Conservation (phyloP, 92 coral and sea anemone species). For the Palythoa caribaeorum region DNA sequence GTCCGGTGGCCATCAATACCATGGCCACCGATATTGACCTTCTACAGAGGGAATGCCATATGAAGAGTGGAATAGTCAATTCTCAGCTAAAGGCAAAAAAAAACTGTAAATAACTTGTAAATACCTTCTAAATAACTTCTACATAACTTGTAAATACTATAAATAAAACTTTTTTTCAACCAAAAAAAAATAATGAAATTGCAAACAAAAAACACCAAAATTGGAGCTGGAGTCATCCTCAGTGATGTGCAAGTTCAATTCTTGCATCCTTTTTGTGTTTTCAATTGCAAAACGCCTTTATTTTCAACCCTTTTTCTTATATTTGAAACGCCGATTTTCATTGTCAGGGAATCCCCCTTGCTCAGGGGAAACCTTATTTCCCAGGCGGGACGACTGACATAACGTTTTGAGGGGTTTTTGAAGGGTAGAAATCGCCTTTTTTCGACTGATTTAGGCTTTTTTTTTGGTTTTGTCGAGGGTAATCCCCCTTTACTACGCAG, state of each 20-base stretch:
- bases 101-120: too few relatives aligned
- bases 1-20: conserved; percentile 32
- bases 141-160: not conserved
- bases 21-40: conserved; percentile 47
- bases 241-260: conserved; percentile 15
- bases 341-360: not conserved
- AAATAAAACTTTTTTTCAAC: not conserved
- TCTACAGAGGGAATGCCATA: not conserved
- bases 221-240: not conserved
- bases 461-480: too few relatives aligned
- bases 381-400: too few relatives aligned
- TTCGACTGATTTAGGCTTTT: too few relatives aligned
- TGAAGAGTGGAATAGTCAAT: not conserved
- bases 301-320: not conserved
- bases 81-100: not conserved
- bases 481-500: too few relatives aligned
- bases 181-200: not conserved
- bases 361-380: too few relatives aligned
- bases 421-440: too few relatives aligned
- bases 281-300: not conserved
- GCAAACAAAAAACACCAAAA: conserved; percentile 9
- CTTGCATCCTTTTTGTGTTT: conserved; percentile 7
- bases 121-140: too few relatives aligned
- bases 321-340: too few relatives aligned
- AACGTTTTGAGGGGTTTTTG: too few relatives aligned